These are phyloP conservation scores for Eupithecia subfuscata DNA, from an alignment of 2,888 invertebrate species.

Conservation along the genomic window DNA sequence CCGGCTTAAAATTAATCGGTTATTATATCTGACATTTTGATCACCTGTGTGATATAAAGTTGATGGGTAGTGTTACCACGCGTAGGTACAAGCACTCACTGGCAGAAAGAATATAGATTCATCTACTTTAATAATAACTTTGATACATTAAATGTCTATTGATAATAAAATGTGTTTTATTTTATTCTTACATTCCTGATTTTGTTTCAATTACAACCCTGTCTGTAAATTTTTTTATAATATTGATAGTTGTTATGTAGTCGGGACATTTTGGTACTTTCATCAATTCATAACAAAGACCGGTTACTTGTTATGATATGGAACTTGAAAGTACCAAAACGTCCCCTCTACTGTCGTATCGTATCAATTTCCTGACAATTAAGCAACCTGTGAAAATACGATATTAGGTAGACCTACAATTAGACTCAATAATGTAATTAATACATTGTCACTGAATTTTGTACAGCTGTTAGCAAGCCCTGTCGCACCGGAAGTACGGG, in stretches of 20 bases:
- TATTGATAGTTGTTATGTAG: not conserved
- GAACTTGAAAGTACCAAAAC: too few species aligned
- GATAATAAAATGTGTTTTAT: not conserved
- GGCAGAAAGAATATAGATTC: not conserved
- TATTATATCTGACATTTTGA: conserved; percentile 59
- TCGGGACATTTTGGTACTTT: not conserved
- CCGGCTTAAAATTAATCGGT: conserved; percentile 46
- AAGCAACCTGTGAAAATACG: not conserved
- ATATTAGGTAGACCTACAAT: not conserved
- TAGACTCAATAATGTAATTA: conserved; percentile 14
- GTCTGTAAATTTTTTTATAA: not conserved
- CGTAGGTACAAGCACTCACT: not conserved
- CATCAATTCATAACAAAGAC: too few species aligned
- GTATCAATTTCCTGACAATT: not conserved
- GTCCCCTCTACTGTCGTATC: too few species aligned
- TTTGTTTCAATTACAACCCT: not conserved
- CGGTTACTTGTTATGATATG: too few species aligned
- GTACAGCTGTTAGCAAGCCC: conserved; percentile 28
- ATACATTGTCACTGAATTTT: conserved; percentile 15
- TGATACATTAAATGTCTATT: not conserved
- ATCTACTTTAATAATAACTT: not conserved
- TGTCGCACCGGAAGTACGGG: conserved; percentile 23
- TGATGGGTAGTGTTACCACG: conserved; percentile 19
- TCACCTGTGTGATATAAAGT: conserved; percentile 51
- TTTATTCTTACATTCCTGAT: not conserved